Conservation (phyloP, 2,888 invertebrate genomes). For the Eupithecia centaureata region DNA sequence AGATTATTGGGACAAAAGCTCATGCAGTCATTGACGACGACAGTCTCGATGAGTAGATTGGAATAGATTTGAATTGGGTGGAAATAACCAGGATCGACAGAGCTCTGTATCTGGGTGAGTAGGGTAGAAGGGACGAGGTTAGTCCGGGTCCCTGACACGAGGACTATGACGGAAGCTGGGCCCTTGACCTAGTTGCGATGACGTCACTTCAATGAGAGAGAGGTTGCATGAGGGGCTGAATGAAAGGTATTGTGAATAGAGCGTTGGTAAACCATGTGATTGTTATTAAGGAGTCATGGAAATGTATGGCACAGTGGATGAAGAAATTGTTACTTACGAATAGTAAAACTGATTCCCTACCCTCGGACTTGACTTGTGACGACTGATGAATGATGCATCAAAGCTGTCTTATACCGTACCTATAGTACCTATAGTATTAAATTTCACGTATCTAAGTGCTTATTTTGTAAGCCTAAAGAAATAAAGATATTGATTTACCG, state of each 20-base stretch:
- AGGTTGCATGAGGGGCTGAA: slow-evolving; percentile 14
- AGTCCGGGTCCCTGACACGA: slow-evolving; percentile 38
- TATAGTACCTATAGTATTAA: no score
- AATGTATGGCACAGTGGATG: background rate
- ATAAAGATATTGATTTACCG: no score
- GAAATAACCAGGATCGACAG: slow-evolving; percentile 9
- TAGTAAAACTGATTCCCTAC: background rate
- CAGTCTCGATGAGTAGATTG: background rate
- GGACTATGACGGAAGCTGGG: slow-evolving; percentile 40
- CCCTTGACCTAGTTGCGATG: slow-evolving; percentile 40
- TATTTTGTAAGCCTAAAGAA: no score
- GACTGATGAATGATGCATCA: background rate
- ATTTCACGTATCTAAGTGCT: no score
- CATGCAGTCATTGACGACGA: background rate
- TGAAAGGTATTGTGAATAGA: slow-evolving; percentile 1
- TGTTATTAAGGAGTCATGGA: background rate
- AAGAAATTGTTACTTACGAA: background rate
- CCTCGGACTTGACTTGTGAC: background rate
- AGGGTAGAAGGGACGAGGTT: slow-evolving; percentile 35
- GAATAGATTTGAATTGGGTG: background rate
- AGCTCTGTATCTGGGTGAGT: slow-evolving; percentile 31
- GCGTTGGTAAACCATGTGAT: background rate
- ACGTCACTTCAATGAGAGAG: slow-evolving; percentile 38
- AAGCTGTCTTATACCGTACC: background rate
- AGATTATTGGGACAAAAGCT: background rate